phyloP scores from a whole-genome alignment of 2,113 vertebrate genomes.

The Microcebus murinus region DNA sequence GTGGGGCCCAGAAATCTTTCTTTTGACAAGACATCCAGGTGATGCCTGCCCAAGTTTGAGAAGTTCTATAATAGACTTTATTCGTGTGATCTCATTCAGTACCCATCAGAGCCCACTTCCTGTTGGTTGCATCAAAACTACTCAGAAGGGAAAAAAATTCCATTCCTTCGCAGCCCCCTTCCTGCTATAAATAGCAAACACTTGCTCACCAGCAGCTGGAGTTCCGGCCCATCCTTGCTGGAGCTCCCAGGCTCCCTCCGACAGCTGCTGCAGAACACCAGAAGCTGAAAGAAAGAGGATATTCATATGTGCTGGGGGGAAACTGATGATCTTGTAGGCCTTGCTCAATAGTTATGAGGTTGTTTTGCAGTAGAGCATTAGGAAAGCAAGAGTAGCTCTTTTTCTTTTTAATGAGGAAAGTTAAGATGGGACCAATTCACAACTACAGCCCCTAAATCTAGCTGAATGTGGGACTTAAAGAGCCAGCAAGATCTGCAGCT shows the following conservation, averaged over 20 bases:
- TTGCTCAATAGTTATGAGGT: not conserved
- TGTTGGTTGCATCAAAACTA: not conserved
- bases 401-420: not conserved
- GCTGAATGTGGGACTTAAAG: not conserved
- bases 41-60: not conserved
- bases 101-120: slow-evolving; percentile 26
- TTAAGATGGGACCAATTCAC: not conserved
- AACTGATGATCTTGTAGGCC: not conserved
- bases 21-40: not conserved
- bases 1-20: not conserved
- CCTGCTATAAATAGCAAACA: slow-evolving; percentile 69
- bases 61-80: not conserved
- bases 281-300: not conserved
- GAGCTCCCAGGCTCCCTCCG: not conserved
- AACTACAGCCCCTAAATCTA: not conserved
- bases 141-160: slow-evolving; percentile 29
- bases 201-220: slow-evolving; percentile 72
- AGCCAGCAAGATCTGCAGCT: not conserved
- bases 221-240: not conserved
- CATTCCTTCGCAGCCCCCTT: slow-evolving; percentile 1
- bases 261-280: not conserved
- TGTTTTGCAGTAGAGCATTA: not conserved
- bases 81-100: not conserved
- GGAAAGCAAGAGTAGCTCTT: not conserved
- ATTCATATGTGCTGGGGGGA: not conserved